phyloP scores from a whole-genome alignment of 2,113 vertebrate species.

The Prochilodus magdalenae region DNA sequence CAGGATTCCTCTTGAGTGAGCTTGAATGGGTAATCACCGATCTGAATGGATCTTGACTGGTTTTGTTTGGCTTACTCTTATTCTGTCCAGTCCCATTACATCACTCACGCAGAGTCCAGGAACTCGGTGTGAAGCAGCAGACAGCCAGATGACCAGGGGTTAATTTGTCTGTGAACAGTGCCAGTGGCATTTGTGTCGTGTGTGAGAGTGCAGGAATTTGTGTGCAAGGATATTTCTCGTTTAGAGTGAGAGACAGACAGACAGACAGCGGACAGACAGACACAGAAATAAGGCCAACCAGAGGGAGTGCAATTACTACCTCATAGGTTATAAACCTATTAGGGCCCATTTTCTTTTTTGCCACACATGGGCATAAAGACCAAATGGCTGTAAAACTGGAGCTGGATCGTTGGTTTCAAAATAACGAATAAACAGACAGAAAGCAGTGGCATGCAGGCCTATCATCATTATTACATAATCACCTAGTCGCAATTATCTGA shows the following conservation, averaged over 20 bases:
- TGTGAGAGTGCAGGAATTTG: background rate
- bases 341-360: no score
- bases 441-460: no score
- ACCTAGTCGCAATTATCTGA: no score
- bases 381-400: no score
- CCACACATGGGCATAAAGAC: no score
- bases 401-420: no score
- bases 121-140: conserved; percentile 16
- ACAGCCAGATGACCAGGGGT: conserved; percentile 21
- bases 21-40: background rate
- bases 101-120: conserved; percentile 28
- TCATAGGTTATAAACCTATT: no score
- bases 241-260: background rate
- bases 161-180: conserved; percentile 16
- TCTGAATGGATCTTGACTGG: conserved; percentile 33
- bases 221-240: background rate
- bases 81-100: conserved; percentile 36
- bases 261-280: no score
- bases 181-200: background rate
- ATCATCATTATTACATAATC: no score
- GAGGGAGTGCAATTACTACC: no score
- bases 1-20: background rate
- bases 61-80: conserved; percentile 36
- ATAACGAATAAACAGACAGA: no score
- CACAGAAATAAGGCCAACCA: no score